Base-by-base conservation (phyloP, 2,113 vertebrate species). In the Hypanus sabinus region DNA sequence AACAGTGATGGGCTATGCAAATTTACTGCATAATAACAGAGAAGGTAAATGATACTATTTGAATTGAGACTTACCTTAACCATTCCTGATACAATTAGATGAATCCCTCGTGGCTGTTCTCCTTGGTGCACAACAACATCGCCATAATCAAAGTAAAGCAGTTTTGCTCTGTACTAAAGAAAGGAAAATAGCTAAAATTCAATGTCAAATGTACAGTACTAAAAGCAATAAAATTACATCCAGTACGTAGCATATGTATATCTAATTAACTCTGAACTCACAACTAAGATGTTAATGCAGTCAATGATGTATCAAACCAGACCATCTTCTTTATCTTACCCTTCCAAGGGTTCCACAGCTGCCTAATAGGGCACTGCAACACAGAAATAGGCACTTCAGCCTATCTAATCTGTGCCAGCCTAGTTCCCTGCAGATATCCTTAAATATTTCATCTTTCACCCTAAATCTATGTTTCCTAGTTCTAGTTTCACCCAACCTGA, bases 11-110 rank as follows among this genome's bases (percentile, higher is more conserved):
- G 71, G 71, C 3, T 73, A n/a, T 33, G 14, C 85, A 90, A 20
- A 27, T 90, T 90, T 62, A 90, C n/a, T 90, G 6, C 16, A 11
- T 20, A 80, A 80, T 80, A 80, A 80, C 4, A 5, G 24, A 87
- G 60, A n/a, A 14, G 24, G 30, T 27, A 85, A 57, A 85, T 57
- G 27, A n/a, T 11, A 73, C 62, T 93, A 46, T 27, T 92, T 55
- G 6, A 73, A 3, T 65, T 18, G 18, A 94, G 36, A 94, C 95
- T 95, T 96, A 96, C 96, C 75, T 95, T 96, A 79, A 96, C 94
- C 96, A 96, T 96, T 94, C 96, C 96, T 30, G 96, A 97, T 94
- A 96, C 95, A 93, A 96, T 96, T 62, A 96, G 75, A 94, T 96
- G 96, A 94, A 97, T 96, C 95, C 96, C 96, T 94, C 95, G 94